Evolutionary conservation across 2,888 invertebrate genomes (phyloP).

Genomic region (Drosophila borealis): DNA sequence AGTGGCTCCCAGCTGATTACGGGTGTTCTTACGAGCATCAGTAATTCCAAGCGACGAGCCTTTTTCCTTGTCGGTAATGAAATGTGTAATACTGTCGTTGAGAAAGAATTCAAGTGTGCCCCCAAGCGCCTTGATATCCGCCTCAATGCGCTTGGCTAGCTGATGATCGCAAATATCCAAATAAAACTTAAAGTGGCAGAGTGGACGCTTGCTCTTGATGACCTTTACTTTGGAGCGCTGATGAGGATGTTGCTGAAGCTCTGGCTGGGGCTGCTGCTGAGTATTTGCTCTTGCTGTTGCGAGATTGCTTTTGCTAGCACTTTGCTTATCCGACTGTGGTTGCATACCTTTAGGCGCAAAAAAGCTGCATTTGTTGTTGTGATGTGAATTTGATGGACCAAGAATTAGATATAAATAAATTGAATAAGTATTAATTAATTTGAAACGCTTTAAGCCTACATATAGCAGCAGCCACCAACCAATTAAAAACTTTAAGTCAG

Average conservation of each 20-base stretch:
- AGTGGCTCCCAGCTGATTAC: constrained; percentile 63
- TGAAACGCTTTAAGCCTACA: constrained; percentile 10
- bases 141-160: constrained; percentile 88
- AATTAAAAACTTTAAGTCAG: constrained; percentile 1
- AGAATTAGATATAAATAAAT: constrained; percentile 60
- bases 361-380: constrained; percentile 70
- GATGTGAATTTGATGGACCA: constrained; percentile 50
- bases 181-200: constrained; percentile 90
- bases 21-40: constrained; percentile 34
- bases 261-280: constrained; percentile 60
- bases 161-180: constrained; percentile 91
- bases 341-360: constrained; percentile 85
- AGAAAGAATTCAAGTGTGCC: constrained; percentile 85
- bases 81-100: constrained; percentile 83
- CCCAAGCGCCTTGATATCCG: constrained; percentile 89
- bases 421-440: constrained; percentile 29
- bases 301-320: constrained; percentile 81
- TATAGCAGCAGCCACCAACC: constrained; percentile 44
- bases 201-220: constrained; percentile 86
- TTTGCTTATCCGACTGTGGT: constrained; percentile 84
- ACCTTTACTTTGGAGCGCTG: constrained; percentile 78
- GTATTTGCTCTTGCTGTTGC: constrained; percentile 64
- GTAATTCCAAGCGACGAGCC: constrained; percentile 1
- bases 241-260: constrained; percentile 62
- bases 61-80: constrained; percentile 83